Conservation (phyloP, 2,888 invertebrate genomes). For the Maniola hyperantus region DNA sequence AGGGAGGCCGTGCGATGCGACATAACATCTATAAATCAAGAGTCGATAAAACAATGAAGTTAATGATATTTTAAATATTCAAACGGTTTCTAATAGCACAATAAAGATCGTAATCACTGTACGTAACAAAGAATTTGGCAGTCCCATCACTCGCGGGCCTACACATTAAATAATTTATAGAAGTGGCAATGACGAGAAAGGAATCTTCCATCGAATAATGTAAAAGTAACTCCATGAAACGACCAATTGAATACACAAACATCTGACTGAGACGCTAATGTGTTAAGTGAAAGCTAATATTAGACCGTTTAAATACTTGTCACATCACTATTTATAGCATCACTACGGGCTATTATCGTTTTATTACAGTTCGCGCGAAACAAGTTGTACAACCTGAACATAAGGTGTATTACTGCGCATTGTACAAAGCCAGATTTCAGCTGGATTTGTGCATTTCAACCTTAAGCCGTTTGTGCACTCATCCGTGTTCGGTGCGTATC, state of each 20-base stretch:
- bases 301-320: conserved; percentile 42
- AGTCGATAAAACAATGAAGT: not conserved
- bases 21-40: not conserved
- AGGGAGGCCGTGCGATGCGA: no score
- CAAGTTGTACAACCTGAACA: no score
- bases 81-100: not conserved
- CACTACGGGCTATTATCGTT: conserved; percentile 1
- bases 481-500: no score
- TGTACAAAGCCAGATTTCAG: no score
- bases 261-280: conserved; percentile 38
- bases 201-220: conserved; percentile 54
- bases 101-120: conserved; percentile 2
- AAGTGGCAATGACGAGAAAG: conserved; percentile 38
- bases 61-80: not conserved
- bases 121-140: conserved; percentile 17
- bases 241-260: conserved; percentile 42
- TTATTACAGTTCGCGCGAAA: not conserved
- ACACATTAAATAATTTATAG: conserved; percentile 27
- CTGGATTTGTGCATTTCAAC: no score
- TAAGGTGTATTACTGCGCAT: no score
- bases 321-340: conserved; percentile 36
- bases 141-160: not conserved
- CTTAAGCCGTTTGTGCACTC: no score
- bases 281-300: conserved; percentile 49
- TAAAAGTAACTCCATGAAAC: conserved; percentile 37